These are phyloP conservation scores for Drosophila atroscutellata DNA, from an alignment of 2,888 invertebrate genomes.

Conservation along the genomic window DNA sequence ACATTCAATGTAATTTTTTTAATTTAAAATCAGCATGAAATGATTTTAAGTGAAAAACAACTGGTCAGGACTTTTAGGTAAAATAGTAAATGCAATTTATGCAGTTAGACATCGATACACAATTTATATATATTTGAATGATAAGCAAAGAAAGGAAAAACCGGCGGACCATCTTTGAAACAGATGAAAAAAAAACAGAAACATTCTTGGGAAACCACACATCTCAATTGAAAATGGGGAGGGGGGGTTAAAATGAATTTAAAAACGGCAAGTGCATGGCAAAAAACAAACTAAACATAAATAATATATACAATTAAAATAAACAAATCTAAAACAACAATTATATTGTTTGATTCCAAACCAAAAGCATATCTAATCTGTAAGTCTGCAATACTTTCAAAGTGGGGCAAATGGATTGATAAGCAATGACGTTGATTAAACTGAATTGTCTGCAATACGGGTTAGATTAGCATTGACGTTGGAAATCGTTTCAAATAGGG, in stretches of 20 bases:
- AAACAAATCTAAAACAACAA: slow-evolving; percentile 39
- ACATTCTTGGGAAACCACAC: slow-evolving; percentile 37
- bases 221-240: slow-evolving; percentile 32
- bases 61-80: slow-evolving; percentile 46
- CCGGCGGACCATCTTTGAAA: slow-evolving; percentile 49
- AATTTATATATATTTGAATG: slow-evolving; percentile 33
- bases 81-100: slow-evolving; percentile 46
- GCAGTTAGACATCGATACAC: slow-evolving; percentile 49
- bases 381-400: background rate
- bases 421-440: background rate
- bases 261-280: slow-evolving; percentile 44
- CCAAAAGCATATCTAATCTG: background rate
- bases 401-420: background rate
- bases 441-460: background rate
- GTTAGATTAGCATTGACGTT: background rate
- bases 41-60: slow-evolving; percentile 48
- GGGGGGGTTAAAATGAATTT: slow-evolving; percentile 31
- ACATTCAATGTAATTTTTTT: slow-evolving; percentile 41
- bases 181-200: slow-evolving; percentile 45
- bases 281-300: slow-evolving; percentile 48
- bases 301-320: slow-evolving; percentile 54
- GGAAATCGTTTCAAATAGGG: background rate
- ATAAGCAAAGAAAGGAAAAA: slow-evolving; percentile 14
- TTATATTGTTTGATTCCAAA: slow-evolving; percentile 6
- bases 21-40: slow-evolving; percentile 43